Conservation (phyloP, 2,888 invertebrate species). For the Galerucella nymphaeae region DNA sequence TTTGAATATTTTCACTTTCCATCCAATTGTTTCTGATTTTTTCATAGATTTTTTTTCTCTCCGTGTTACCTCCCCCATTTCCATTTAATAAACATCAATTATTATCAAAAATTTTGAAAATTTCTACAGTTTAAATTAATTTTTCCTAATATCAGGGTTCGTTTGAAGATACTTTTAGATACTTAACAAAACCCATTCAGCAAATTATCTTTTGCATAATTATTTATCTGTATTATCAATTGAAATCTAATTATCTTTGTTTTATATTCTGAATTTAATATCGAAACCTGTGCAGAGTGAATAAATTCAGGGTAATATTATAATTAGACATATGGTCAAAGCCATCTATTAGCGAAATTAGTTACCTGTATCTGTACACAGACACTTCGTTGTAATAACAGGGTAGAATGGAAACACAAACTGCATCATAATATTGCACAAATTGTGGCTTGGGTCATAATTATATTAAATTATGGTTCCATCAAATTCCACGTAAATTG, state of each 20-base stretch:
- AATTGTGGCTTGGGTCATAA: slow-evolving; percentile 39
- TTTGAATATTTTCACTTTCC: too few relatives aligned
- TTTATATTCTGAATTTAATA: slow-evolving; percentile 1
- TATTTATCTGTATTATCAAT: neutral
- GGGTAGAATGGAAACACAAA: slow-evolving; percentile 39
- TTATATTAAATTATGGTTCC: slow-evolving; percentile 45
- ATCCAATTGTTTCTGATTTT: too few relatives aligned
- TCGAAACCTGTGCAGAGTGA: slow-evolving; percentile 29
- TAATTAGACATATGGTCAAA: slow-evolving; percentile 35
- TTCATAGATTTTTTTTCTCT: too few relatives aligned
- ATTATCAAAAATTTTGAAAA: too few relatives aligned
- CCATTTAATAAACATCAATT: too few relatives aligned
- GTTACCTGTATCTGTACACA: slow-evolving; percentile 29
- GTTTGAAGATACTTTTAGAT: neutral
- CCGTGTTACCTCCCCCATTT: too few relatives aligned
- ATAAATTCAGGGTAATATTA: slow-evolving; percentile 40
- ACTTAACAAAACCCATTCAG: neutral
- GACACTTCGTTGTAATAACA: slow-evolving; percentile 44
- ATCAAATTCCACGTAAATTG: slow-evolving; percentile 34
- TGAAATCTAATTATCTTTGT: neutral
- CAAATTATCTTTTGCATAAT: neutral
- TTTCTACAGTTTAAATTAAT: too few relatives aligned
- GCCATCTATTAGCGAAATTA: slow-evolving; percentile 45
- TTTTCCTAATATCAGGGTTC: too few relatives aligned
- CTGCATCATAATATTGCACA: slow-evolving; percentile 46